These are phyloP conservation scores for Rhagonycha fulva DNA, from an alignment of 2,888 invertebrate genomes.

Conservation along the genomic window DNA sequence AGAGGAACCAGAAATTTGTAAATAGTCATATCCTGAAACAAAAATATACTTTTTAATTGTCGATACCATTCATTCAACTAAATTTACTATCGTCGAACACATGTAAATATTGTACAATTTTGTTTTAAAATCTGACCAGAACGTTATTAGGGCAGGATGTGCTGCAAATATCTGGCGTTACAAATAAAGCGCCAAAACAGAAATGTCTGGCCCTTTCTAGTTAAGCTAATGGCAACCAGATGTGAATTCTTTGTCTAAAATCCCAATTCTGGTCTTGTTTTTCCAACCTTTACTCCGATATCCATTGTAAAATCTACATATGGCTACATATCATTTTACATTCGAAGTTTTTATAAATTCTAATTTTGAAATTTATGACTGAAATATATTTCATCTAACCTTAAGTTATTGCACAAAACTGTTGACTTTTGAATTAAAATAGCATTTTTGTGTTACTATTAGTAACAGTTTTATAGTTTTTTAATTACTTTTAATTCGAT, in stretches of 20 bases:
- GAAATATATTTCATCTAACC: neutral
- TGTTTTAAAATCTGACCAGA: neutral
- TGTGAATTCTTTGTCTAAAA: constrained; percentile 45
- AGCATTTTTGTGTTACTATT: neutral
- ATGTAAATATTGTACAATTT: neutral
- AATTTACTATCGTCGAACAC: neutral
- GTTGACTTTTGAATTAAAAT: neutral
- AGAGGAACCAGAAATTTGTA: constrained; percentile 8
- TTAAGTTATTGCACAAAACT: neutral
- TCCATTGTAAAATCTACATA: constrained; percentile 45
- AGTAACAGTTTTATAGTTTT: neutral
- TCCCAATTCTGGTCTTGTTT: constrained; percentile 42
- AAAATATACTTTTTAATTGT: neutral
- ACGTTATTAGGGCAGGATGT: neutral
- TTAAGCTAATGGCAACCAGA: constrained; percentile 46
- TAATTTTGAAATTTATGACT: neutral
- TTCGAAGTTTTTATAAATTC: constrained; percentile 4
- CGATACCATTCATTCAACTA: neutral
- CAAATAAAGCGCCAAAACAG: constrained; percentile 34
- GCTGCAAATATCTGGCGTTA: constrained; percentile 18
- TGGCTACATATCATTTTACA: constrained; percentile 43
- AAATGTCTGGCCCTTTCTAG: constrained; percentile 33
- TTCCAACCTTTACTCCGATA: constrained; percentile 44
- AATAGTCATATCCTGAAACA: constrained; percentile 1
- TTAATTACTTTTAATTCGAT: neutral